phyloP scores from a whole-genome alignment of 2,113 vertebrate genomes.

The Ellobius talpinus region DNA sequence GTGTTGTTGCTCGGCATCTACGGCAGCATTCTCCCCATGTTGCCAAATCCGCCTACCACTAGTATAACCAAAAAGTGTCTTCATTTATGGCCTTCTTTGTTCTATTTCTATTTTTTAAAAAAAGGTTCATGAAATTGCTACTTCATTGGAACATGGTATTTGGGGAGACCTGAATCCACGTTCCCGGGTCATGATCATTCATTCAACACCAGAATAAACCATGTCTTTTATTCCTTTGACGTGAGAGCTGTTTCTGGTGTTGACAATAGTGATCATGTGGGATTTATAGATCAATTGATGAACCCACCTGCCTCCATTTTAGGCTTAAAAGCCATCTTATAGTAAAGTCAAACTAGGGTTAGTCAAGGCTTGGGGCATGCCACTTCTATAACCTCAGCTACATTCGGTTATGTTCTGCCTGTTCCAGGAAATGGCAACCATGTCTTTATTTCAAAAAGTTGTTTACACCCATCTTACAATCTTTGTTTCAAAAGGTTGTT shows the following conservation, averaged over 20 bases:
- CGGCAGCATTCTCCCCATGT: not conserved
- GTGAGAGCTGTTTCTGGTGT: not conserved
- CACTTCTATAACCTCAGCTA: too few relatives aligned
- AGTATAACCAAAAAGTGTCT: not conserved
- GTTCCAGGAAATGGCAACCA: too few relatives aligned
- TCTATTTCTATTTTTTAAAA: not conserved
- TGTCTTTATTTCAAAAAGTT: too few relatives aligned
- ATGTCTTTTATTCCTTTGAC: not conserved
- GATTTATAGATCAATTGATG: not conserved
- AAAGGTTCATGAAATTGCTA: not conserved
- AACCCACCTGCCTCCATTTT: too few relatives aligned
- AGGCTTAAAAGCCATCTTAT: too few relatives aligned
- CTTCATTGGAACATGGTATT: too few relatives aligned
- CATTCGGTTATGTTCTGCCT: too few relatives aligned
- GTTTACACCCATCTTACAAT: too few relatives aligned
- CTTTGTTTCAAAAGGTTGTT: too few relatives aligned
- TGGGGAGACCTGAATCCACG: not conserved
- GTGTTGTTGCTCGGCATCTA: not conserved
- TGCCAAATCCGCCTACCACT: not conserved
- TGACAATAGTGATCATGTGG: not conserved
- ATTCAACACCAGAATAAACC: not conserved
- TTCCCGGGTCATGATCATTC: not conserved
- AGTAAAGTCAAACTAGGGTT: too few relatives aligned
- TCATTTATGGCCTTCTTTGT: not conserved
- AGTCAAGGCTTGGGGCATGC: too few relatives aligned